A percentile compares a stretch with the other conserved stretches of the same genome.
phyloP scores from a whole-genome alignment of 53 echinoderm and acorn worm genomes.

The Henricia sp. region DNA sequence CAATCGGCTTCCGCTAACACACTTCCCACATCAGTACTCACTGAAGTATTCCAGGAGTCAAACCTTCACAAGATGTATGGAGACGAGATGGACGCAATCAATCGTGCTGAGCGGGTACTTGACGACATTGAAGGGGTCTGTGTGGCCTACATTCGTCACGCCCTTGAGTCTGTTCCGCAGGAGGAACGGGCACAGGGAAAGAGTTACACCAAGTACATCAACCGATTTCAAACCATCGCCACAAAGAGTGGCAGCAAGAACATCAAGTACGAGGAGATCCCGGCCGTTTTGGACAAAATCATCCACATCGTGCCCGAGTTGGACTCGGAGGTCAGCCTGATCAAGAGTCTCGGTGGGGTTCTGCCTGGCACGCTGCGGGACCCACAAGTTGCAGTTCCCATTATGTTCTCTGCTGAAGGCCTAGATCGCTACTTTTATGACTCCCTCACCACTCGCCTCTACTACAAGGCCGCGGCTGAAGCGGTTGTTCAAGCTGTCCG shows the following conservation, averaged over 20 bases:
- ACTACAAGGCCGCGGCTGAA: slow-evolving; percentile 87
- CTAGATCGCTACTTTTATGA: slow-evolving; percentile 89
- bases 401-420: slow-evolving; percentile 87
- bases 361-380: slow-evolving; percentile 86
- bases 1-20: slow-evolving; percentile 72
- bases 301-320: slow-evolving; percentile 74
- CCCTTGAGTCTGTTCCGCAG: slow-evolving; percentile 74
- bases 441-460: slow-evolving; percentile 83
- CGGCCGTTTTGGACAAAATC: slow-evolving; percentile 64
- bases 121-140: slow-evolving; percentile 70
- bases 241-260: slow-evolving; percentile 47
- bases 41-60: slow-evolving; percentile 73
- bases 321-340: slow-evolving; percentile 80
- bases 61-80: slow-evolving; percentile 62
- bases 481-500: slow-evolving; percentile 67
- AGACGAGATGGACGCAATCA: slow-evolving; percentile 74
- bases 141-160: slow-evolving; percentile 82
- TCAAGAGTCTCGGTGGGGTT: slow-evolving; percentile 85
- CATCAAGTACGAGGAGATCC: slow-evolving; percentile 74
- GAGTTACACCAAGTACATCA: slow-evolving; percentile 72
- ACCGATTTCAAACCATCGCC: slow-evolving; percentile 72
- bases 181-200: slow-evolving; percentile 67
- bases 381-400: slow-evolving; percentile 83
- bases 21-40: slow-evolving; percentile 68
- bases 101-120: slow-evolving; percentile 72